Base-by-base conservation (phyloP, 2,797 vertebrate species). In the Lepidocolaptes lacrymiger region DNA sequence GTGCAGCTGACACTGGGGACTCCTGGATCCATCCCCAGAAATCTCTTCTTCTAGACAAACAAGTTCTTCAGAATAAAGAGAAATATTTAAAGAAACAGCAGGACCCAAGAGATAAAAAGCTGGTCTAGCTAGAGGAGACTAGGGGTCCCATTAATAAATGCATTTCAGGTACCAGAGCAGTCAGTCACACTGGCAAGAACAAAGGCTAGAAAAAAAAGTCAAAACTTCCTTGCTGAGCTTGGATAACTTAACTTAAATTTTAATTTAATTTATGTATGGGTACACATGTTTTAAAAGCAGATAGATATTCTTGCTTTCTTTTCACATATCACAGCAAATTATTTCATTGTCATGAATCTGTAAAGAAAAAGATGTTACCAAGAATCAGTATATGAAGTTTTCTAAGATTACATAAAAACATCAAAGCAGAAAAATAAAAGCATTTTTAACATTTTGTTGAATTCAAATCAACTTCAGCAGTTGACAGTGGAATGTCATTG, bases 61-160 rank as follows among this genome's bases (percentile, higher is more conserved):
- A 93, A 80, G 41, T 59, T 88, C 41, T 85, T 83, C 56, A 89
- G 41, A 83, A 64, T 80, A 88, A 92, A 92, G 34, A 59, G 44
- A 93, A 92, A 87, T 96, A 92, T 88, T 93, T 87, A 88, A 61
- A 87, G 58, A 94, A 92, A 51, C 80, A 91, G 73, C 77, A 87
- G 64, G 89, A 72, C 54, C 6, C 3, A 2, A 63, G 23, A 82
- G 62, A 61, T 72, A 88, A 88, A 94, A 88, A 83, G 46, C 22
- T 88, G 48, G 8, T 52, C 64, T 72, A 32, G 56, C 64, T 71
- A 80, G 64, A 88, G 61, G 24, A 85, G 75, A 58, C 20, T 14
- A 24, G 46, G 44, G 18, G 54, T 58, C 46, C 78, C 61, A n/a
- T 64, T 88, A 75, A 69, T 6, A 79, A 59, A 83, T 2, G 32